A percentile compares a stretch with the other conserved stretches of the same genome.
These are phyloP conservation scores for Holacanthella duospinosa DNA, from an alignment of 2,888 invertebrate genomes.

Conservation along the genomic window DNA sequence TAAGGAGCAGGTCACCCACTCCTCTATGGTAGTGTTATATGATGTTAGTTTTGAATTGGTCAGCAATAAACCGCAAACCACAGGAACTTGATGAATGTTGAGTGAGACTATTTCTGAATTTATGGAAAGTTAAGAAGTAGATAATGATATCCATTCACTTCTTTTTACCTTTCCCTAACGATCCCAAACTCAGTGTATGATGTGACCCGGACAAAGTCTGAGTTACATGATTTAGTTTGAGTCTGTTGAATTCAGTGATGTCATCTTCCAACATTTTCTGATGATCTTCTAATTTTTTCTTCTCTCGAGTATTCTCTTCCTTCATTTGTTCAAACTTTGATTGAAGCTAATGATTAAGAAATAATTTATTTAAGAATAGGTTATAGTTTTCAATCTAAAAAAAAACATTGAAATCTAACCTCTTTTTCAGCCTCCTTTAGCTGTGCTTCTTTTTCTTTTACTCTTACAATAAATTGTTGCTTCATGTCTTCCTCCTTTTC, in stretches of 20 bases:
- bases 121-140: no score
- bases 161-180: slow-evolving; percentile 84
- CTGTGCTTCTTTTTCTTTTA: slow-evolving; percentile 95
- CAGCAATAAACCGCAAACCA: no score
- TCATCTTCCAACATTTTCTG: slow-evolving; percentile 90
- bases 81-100: no score
- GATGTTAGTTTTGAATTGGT: no score
- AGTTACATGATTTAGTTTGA: slow-evolving; percentile 63
- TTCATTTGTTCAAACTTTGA: slow-evolving; percentile 88
- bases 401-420: slow-evolving; percentile 41
- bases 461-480: slow-evolving; percentile 93
- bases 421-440: slow-evolving; percentile 94
- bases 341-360: slow-evolving; percentile 55
- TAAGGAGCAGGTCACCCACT: no score
- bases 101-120: no score
- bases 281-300: slow-evolving; percentile 81
- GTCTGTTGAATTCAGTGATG: slow-evolving; percentile 75
- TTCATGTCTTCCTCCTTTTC: slow-evolving; percentile 77
- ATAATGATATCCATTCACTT: no score
- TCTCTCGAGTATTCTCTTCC: slow-evolving; percentile 89
- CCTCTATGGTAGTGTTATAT: no score
- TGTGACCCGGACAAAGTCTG: slow-evolving; percentile 54
- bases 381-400: background rate
- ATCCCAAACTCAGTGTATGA: slow-evolving; percentile 79
- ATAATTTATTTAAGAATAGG: background rate